These are phyloP conservation scores for Alauda arvensis DNA, from an alignment of 2,797 vertebrate species.

Conservation along the genomic window DNA sequence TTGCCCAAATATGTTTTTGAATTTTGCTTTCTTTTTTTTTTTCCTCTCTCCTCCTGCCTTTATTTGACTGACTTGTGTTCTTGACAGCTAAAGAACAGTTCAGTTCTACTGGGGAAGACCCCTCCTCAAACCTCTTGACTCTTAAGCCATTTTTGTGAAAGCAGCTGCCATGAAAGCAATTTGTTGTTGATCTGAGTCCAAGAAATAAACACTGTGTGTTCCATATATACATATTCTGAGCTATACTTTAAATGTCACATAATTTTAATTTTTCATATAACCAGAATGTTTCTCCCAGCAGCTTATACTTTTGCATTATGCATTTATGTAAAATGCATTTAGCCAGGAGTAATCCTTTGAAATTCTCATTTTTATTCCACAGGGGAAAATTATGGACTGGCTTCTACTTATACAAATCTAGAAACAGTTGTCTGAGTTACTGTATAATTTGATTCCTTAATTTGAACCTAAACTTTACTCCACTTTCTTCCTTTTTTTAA, in stretches of 20 bases:
- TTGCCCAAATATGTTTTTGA: not conserved
- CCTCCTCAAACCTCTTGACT: not conserved
- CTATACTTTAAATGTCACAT: conserved; percentile 47
- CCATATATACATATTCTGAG: conserved; percentile 31
- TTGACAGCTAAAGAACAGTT: not conserved
- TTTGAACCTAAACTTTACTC: conserved; percentile 35
- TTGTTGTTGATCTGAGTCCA: conserved; percentile 7
- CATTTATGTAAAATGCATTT: conserved; percentile 67
- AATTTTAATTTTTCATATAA: conserved; percentile 46
- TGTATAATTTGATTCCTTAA: conserved; percentile 57
- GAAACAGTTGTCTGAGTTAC: conserved; percentile 45
- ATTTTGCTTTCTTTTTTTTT: accelerated
- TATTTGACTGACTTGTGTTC: not conserved
- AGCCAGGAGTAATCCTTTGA: conserved; percentile 63
- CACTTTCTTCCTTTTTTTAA: conserved; percentile 16
- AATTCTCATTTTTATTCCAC: conserved; percentile 65
- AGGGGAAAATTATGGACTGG: conserved; percentile 54
- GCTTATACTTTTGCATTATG: conserved; percentile 65
- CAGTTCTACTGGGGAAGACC: not conserved
- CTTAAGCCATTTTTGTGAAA: not conserved
- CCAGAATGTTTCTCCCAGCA: conserved; percentile 4
- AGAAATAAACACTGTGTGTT: conserved; percentile 17
- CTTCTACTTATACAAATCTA: conserved; percentile 46
- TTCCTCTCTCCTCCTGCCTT: accelerated
- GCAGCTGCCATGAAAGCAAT: conserved; percentile 1